phyloP scores from a whole-genome alignment of 2,888 invertebrate genomes.

The Platycheirus rosarum region DNA sequence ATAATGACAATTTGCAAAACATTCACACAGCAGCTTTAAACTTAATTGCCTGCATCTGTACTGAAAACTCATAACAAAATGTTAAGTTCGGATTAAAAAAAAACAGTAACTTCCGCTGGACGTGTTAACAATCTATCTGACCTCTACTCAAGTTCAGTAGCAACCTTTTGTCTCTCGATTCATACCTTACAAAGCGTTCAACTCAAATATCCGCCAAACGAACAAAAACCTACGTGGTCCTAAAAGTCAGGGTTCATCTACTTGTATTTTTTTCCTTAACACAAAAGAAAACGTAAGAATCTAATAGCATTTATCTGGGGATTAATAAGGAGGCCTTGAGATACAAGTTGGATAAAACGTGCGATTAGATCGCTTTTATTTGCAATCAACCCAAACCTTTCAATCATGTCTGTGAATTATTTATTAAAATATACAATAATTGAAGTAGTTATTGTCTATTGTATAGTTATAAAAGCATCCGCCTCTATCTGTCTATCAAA shows the following conservation, averaged over 20 bases:
- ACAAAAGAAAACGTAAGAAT: not conserved
- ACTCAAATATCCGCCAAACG: constrained; percentile 43
- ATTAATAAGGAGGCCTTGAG: constrained; percentile 43
- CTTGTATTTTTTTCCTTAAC: not conserved
- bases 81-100: not conserved
- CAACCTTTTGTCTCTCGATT: constrained; percentile 19
- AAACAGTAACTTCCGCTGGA: constrained; percentile 47
- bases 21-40: constrained; percentile 7
- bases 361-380: constrained; percentile 22
- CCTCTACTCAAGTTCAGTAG: constrained; percentile 49
- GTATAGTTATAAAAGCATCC: not conserved
- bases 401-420: constrained; percentile 17
- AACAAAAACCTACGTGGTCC: constrained; percentile 40
- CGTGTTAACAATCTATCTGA: constrained; percentile 46
- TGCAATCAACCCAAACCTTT: constrained; percentile 37
- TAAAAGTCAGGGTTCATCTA: constrained; percentile 25
- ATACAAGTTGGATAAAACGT: constrained; percentile 13
- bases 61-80: constrained; percentile 1
- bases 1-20: constrained; percentile 19
- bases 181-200: not conserved
- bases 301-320: constrained; percentile 30
- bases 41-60: constrained; percentile 37
- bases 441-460: constrained; percentile 5
- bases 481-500: constrained; percentile 3
- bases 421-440: constrained; percentile 18